These are phyloP conservation scores for Myrmecobius fasciatus DNA, from an alignment of 2,113 vertebrate genomes.

Conservation along the genomic window DNA sequence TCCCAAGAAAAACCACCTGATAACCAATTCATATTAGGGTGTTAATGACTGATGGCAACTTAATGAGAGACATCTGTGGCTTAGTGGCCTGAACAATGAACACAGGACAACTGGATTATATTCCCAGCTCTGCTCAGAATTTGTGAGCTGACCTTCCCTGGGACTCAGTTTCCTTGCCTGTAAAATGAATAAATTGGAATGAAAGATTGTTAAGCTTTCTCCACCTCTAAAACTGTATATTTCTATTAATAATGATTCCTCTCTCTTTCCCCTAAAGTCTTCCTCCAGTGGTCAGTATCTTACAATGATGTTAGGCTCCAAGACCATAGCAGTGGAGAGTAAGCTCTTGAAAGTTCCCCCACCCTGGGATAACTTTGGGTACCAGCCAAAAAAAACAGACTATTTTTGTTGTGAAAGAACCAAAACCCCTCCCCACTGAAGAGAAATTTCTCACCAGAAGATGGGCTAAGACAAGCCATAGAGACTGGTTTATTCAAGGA, in stretches of 20 bases:
- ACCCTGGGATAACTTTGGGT: neutral
- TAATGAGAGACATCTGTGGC: neutral
- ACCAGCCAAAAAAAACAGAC: neutral
- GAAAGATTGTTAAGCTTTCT: neutral
- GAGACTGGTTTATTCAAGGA: neutral
- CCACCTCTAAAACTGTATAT: neutral
- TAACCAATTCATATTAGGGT: neutral
- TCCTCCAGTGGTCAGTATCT: neutral
- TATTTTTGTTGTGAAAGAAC: neutral
- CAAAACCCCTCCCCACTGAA: neutral
- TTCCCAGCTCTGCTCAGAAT: neutral
- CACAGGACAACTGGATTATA: neutral
- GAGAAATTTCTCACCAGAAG: neutral
- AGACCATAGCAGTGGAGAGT: neutral
- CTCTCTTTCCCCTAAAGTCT: neutral
- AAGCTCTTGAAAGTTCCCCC: neutral
- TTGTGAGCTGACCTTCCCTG: neutral
- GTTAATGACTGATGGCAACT: neutral
- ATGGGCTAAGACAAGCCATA: neutral
- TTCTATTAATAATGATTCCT: neutral
- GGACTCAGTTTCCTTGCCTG: neutral
- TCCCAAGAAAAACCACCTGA: neutral
- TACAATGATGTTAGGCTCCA: neutral
- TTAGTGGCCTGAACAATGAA: neutral
- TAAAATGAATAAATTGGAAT: neutral